Conservation (phyloP, 2,888 invertebrate genomes). For the Hemistola chrysoprasaria region DNA sequence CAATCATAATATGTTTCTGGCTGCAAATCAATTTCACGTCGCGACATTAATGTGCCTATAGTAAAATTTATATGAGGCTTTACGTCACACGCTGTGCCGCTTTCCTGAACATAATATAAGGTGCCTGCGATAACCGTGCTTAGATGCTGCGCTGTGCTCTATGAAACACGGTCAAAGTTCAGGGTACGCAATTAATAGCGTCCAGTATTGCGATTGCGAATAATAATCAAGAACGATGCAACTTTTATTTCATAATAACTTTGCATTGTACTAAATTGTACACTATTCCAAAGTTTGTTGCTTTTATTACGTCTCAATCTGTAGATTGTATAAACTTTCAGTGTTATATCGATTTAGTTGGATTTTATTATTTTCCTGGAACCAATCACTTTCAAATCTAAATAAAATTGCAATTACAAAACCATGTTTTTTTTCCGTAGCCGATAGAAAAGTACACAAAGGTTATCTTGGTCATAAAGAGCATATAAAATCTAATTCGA, state of each 20-base stretch:
- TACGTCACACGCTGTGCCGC: constrained; percentile 68
- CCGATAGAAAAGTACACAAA: constrained; percentile 25
- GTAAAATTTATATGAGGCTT: constrained; percentile 80
- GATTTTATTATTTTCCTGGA: not conserved
- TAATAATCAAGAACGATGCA: constrained; percentile 8
- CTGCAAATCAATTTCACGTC: constrained; percentile 82
- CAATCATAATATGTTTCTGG: constrained; percentile 82
- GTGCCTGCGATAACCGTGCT: constrained; percentile 56
- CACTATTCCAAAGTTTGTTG: no score
- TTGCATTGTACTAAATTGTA: no score
- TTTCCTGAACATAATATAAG: constrained; percentile 65
- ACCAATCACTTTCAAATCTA: constrained; percentile 4
- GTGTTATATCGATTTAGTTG: no score
- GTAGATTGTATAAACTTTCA: no score
- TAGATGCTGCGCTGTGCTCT: constrained; percentile 21
- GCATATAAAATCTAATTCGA: constrained; percentile 47
- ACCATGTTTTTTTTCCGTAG: constrained; percentile 24
- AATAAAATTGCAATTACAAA: constrained; percentile 13
- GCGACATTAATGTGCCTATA: constrained; percentile 80
- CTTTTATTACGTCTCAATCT: no score
- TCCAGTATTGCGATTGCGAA: constrained; percentile 13
- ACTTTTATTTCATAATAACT: constrained; percentile 4
- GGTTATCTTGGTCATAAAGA: constrained; percentile 42
- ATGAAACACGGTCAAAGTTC: constrained; percentile 50
- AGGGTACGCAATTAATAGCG: constrained; percentile 45